phyloP scores from a whole-genome alignment of 2,888 invertebrate species.

The Acleris cristana region DNA sequence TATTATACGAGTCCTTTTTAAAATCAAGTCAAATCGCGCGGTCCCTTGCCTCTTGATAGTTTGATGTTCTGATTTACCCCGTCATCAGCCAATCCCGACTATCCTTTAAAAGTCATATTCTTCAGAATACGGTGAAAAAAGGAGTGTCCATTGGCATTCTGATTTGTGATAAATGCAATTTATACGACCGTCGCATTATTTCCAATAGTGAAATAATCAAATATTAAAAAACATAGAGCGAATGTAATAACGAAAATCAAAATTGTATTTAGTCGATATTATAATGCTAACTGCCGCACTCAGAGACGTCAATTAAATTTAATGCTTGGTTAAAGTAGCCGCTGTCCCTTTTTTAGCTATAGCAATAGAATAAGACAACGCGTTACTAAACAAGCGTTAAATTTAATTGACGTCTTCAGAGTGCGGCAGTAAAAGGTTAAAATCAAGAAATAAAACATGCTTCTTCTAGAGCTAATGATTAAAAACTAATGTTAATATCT shows the following conservation, averaged over 20 bases:
- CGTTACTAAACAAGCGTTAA: too few species aligned
- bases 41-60: constrained; percentile 53
- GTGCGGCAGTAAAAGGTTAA: too few species aligned
- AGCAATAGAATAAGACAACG: too few species aligned
- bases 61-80: constrained; percentile 58
- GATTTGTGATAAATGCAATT: constrained; percentile 28
- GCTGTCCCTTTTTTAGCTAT: too few species aligned
- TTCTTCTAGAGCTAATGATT: constrained; percentile 44
- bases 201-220: constrained; percentile 61
- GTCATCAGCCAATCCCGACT: constrained; percentile 57
- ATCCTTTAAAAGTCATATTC: constrained; percentile 71
- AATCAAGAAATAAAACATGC: constrained; percentile 81
- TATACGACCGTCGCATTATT: constrained; percentile 34
- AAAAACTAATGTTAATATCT: constrained; percentile 17
- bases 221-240: constrained; percentile 62
- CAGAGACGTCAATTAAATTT: too few species aligned
- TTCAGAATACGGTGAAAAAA: constrained; percentile 70
- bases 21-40: constrained; percentile 70
- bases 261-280: constrained; percentile 51
- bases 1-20: constrained; percentile 64
- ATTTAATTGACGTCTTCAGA: too few species aligned
- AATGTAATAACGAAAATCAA: constrained; percentile 48
- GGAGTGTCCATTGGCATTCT: constrained; percentile 47
- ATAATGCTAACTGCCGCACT: too few species aligned
- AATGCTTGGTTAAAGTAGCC: too few species aligned